phyloP scores from a whole-genome alignment of 1,140 invertebrate species.

The Batillaria attramentaria region DNA sequence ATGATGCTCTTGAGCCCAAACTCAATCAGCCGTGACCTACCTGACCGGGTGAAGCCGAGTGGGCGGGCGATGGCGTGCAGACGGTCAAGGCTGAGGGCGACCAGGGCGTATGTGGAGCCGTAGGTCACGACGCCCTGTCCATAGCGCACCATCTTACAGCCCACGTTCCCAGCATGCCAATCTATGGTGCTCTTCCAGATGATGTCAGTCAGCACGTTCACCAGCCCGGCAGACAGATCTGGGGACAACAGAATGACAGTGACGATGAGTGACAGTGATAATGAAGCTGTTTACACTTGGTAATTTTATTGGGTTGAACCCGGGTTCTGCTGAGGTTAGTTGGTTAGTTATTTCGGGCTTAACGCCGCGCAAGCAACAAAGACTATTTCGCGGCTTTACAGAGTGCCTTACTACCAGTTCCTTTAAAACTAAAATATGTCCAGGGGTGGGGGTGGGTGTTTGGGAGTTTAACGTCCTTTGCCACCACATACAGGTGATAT shows the following conservation, averaged over 20 bases:
- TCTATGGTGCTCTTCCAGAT: constrained; percentile 61
- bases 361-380: no score
- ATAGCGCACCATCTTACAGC: constrained; percentile 61
- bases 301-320: background rate
- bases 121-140: constrained; percentile 77
- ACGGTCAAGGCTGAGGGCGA: constrained; percentile 93
- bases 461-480: no score
- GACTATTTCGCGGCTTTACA: no score
- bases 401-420: no score
- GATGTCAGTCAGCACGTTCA: constrained; percentile 61
- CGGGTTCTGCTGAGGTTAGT: background rate
- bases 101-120: constrained; percentile 94
- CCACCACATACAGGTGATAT: no score
- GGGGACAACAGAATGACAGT: constrained; percentile 16
- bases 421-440: no score
- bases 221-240: constrained; percentile 61
- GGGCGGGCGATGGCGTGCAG: constrained; percentile 96
- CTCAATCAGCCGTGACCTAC: background rate
- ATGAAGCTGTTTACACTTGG: background rate
- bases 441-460: no score
- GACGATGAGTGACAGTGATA: background rate
- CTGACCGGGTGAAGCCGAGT: constrained; percentile 74
- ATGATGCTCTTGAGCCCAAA: no score
- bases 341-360: no score
- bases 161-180: constrained; percentile 57